Evolutionary conservation across 2,113 vertebrate species (phyloP), one percentile per base, ranked within the genome.

Genomic region (Peromyscus leucopus): DNA sequence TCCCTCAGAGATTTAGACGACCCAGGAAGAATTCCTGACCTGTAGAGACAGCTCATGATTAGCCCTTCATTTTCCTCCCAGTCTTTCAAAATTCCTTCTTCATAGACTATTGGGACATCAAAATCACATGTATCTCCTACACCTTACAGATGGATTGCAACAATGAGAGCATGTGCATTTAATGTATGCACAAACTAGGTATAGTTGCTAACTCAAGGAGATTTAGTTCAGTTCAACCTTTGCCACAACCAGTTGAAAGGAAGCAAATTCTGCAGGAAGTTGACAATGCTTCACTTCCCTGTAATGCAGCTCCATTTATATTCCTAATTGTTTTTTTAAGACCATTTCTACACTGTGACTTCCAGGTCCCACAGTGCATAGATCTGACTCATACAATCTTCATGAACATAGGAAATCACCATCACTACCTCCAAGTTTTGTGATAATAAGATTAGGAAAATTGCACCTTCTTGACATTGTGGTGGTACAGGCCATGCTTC

Each of bases 241-340:
- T 26, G 24, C 39, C 21, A 5, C 3, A 39, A 5, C 1, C 1
- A 67, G 13, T 1, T 36, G 28, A 84, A 5, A 2, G 48, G 36
- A 16, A 33, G 31, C 1, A 42, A 33, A 36, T 12, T 19, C 57
- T 19, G 3, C 46, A 33, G 15, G 15, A 7, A 92, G 79, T 11
- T 21, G 7, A 31, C 13, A 4, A 83, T 28, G 10, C 39, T 46
- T 36, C 46, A 78, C 17, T 36, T 16, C 3, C 11, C 0, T 46
- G 1, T 87, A 63, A 8, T 6, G 0, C 5, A 89, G 55, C 9
- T 39, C 51, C 13, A 36, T 48, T 24, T 48, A 2, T n/a, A 16
- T 13, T 33, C 12, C 5, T 46, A 28, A 39, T 46, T 61, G 15
- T 57, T 67, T 74, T 74, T 78, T 36, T 2, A 42, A 48, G 42